phyloP scores from a whole-genome alignment of 2,888 invertebrate genomes.

The Oxyscelio sp. region DNA sequence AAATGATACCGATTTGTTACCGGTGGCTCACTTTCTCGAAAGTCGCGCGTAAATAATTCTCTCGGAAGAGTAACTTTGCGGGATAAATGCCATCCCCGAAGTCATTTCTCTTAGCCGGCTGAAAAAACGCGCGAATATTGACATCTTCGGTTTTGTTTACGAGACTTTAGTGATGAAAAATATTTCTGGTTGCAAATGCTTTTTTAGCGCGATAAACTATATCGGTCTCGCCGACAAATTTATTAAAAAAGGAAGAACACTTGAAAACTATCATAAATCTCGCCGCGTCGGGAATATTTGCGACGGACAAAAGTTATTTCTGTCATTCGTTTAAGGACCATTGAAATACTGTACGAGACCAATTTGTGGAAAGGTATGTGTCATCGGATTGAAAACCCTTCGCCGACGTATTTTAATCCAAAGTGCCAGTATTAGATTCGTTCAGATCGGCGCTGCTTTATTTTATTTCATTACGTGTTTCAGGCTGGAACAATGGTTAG shows the following conservation, averaged over 20 bases:
- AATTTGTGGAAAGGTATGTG: conserved; percentile 25
- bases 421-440: background rate
- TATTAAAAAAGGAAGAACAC: conserved; percentile 13
- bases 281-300: background rate
- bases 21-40: no score
- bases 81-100: background rate
- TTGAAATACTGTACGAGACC: conserved; percentile 15
- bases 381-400: background rate
- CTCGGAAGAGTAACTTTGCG: no score
- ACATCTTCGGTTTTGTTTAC: conserved; percentile 13
- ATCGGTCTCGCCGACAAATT: background rate
- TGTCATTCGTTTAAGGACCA: conserved; percentile 17
- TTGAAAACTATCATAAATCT: conserved; percentile 23
- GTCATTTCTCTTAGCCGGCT: background rate
- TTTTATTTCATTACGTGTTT: background rate
- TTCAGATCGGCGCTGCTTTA: background rate
- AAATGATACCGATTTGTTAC: no score
- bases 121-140: background rate
- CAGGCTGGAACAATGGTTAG: background rate
- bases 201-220: conserved; percentile 7
- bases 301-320: conserved; percentile 23
- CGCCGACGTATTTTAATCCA: background rate
- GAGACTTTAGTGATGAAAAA: conserved; percentile 11
- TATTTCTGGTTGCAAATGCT: conserved; percentile 1
- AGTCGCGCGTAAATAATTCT: no score